A percentile compares a stretch with the other conserved stretches of the same genome.
phyloP scores from a whole-genome alignment of 1,140 invertebrate species.

The Hycleus cichorii region DNA sequence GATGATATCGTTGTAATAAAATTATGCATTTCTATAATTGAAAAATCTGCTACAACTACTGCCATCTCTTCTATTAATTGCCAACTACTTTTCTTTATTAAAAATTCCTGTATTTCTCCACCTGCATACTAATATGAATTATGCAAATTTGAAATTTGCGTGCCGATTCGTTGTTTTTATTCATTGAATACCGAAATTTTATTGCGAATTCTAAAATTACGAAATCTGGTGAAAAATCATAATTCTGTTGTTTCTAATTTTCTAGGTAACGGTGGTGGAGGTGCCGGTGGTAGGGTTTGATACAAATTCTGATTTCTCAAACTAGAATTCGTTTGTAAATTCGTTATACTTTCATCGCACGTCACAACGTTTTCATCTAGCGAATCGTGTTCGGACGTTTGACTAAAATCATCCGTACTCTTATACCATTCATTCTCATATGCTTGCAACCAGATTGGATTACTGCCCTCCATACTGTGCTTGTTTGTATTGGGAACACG shows the following conservation, averaged over 20 bases:
- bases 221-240: slow-evolving; percentile 26
- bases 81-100: too few relatives aligned
- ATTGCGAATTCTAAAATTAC: too few relatives aligned
- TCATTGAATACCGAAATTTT: too few relatives aligned
- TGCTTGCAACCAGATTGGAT: slow-evolving; percentile 91
- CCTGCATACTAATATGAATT: too few relatives aligned
- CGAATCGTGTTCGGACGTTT: slow-evolving; percentile 73
- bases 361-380: slow-evolving; percentile 79
- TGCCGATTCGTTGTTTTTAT: too few relatives aligned
- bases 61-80: too few relatives aligned
- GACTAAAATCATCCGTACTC: slow-evolving; percentile 68
- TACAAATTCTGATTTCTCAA: slow-evolving; percentile 43
- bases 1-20: too few relatives aligned
- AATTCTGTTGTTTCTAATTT: slow-evolving; percentile 83
- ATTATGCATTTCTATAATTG: too few relatives aligned
- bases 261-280: slow-evolving; percentile 50
- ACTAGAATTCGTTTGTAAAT: slow-evolving; percentile 40
- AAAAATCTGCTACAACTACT: too few relatives aligned
- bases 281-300: slow-evolving; percentile 58
- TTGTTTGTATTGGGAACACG: slow-evolving; percentile 90
- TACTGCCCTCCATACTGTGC: slow-evolving; percentile 87
- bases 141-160: too few relatives aligned
- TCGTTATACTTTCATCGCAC: slow-evolving; percentile 50
- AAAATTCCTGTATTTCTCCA: too few relatives aligned
- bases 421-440: slow-evolving; percentile 95